These are phyloP conservation scores for Baccha elongata DNA, from an alignment of 2,888 invertebrate genomes.

Conservation along the genomic window DNA sequence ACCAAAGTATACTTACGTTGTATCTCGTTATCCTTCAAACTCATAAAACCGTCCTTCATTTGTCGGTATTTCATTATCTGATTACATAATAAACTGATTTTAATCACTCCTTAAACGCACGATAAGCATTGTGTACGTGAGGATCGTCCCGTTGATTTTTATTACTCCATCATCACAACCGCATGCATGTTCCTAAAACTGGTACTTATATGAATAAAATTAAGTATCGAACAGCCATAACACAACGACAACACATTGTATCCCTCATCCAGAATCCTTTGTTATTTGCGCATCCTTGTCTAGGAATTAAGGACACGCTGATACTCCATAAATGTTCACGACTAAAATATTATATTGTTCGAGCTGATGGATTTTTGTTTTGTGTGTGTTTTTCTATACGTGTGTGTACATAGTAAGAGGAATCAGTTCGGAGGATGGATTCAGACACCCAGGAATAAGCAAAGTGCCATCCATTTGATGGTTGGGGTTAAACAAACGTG, in stretches of 20 bases:
- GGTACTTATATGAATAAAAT: slow-evolving; percentile 67
- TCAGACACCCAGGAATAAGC: slow-evolving; percentile 19
- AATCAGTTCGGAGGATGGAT: background rate
- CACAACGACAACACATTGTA: slow-evolving; percentile 25
- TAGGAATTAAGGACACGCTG: slow-evolving; percentile 58
- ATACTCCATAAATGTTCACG: slow-evolving; percentile 43
- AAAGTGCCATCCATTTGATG: slow-evolving; percentile 38
- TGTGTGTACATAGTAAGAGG: background rate
- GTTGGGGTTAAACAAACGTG: slow-evolving; percentile 66
- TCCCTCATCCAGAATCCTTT: slow-evolving; percentile 26
- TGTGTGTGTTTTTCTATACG: background rate
- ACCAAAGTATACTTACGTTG: too few species aligned
- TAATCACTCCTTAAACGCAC: slow-evolving; percentile 46
- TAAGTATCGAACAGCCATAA: slow-evolving; percentile 49
- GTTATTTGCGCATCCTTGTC: slow-evolving; percentile 47
- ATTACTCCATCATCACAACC: slow-evolving; percentile 35
- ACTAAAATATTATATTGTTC: slow-evolving; percentile 44
- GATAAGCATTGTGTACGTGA: slow-evolving; percentile 22
- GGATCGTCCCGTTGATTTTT: slow-evolving; percentile 11
- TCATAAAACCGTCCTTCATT: background rate
- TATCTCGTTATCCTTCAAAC: background rate
- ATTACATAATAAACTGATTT: slow-evolving; percentile 52
- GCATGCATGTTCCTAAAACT: slow-evolving; percentile 20
- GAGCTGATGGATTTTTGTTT: slow-evolving; percentile 21
- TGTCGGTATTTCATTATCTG: background rate